phyloP scores from a whole-genome alignment of 2,888 invertebrate species.

The Tuberolachnus salignus region DNA sequence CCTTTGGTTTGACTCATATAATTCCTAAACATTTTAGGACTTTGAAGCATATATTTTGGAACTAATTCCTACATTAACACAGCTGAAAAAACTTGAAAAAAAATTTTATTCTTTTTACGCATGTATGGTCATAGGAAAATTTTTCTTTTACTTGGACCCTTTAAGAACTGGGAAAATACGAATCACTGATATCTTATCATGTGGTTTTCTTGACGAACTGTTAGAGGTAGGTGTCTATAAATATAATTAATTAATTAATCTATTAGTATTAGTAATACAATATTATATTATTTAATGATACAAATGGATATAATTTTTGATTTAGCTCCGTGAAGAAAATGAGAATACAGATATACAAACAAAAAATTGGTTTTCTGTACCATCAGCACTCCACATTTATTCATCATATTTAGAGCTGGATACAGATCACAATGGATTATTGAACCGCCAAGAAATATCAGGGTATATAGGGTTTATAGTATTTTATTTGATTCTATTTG shows the following conservation, averaged over 20 bases:
- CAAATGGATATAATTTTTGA: slow-evolving; percentile 15
- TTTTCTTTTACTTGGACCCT: slow-evolving; percentile 94
- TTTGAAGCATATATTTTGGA: slow-evolving; percentile 94
- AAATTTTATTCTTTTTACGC: slow-evolving; percentile 96
- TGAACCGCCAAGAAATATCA: slow-evolving; percentile 86
- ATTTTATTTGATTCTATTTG: background rate
- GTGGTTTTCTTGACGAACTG: slow-evolving; percentile 89
- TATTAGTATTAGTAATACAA: too few species aligned
- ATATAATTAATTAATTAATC: too few species aligned
- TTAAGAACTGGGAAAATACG: slow-evolving; percentile 84
- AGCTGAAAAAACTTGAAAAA: slow-evolving; percentile 86
- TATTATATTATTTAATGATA: background rate
- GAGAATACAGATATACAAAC: slow-evolving; percentile 83
- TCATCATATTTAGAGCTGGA: slow-evolving; percentile 93
- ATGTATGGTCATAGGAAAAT: slow-evolving; percentile 93
- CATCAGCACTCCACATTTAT: slow-evolving; percentile 87
- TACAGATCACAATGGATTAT: slow-evolving; percentile 93
- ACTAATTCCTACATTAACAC: slow-evolving; percentile 88
- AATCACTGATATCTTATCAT: slow-evolving; percentile 89
- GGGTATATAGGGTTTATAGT: slow-evolving; percentile 67
- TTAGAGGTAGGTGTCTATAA: too few species aligned
- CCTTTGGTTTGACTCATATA: background rate
- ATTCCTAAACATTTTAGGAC: slow-evolving; percentile 69
- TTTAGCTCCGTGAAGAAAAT: slow-evolving; percentile 79
- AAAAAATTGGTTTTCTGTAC: slow-evolving; percentile 89